These are phyloP conservation scores for Syrrhaptes paradoxus DNA, from an alignment of 2,113 vertebrate species.

Conservation along the genomic window DNA sequence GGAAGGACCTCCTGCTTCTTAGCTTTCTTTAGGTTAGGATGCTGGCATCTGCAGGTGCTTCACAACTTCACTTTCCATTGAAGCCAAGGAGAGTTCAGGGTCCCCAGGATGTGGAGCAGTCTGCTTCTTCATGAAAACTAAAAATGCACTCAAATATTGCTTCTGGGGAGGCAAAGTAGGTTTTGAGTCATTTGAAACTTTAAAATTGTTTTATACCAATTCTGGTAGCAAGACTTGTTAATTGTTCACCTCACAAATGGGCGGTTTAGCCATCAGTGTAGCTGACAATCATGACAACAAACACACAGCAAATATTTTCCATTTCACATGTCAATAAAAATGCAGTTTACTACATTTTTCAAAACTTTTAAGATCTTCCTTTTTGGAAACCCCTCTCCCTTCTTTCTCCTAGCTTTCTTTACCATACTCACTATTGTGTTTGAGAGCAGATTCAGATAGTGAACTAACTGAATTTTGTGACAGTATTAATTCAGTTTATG, in stretches of 20 bases:
- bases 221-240: neutral
- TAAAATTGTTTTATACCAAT: neutral
- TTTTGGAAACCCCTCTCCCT: neutral
- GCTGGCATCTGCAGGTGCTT: neutral
- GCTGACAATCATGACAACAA: neutral
- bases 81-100: neutral
- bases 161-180: neutral
- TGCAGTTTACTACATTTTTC: neutral
- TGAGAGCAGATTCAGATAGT: neutral
- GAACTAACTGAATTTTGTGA: neutral
- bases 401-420: neutral
- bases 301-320: neutral
- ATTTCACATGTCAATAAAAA: neutral
- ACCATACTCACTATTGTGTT: neutral
- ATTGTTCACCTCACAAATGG: neutral
- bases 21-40: neutral
- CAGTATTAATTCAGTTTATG: neutral
- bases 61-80: neutral
- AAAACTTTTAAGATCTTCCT: neutral
- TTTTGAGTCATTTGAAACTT: neutral
- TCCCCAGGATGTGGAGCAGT: neutral
- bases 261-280: neutral
- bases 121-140: neutral
- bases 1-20: neutral
- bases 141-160: neutral